Evolutionary conservation across 2,888 invertebrate genomes (phyloP), one percentile per base, ranked within the genome.

Genomic region (Cistogaster globosa): DNA sequence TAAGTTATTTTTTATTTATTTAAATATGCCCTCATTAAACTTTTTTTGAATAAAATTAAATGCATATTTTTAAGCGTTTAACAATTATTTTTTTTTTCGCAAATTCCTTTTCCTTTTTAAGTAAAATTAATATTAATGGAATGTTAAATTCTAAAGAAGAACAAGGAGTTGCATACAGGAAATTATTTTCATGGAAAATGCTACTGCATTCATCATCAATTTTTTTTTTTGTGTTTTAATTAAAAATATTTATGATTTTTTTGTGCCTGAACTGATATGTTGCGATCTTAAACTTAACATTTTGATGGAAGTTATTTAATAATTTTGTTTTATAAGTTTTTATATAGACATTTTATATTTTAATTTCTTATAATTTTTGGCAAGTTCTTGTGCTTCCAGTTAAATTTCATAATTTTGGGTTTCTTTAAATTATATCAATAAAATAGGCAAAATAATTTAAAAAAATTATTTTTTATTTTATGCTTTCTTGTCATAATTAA

Each of bases 371-470:
- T 53, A 9, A 32, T 58, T 84, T 84, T 84, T 86, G 82, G 82
- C 84, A 86, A 86, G 86, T 69, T 83, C 74, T 86, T 83, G 83
- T 83, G 86, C 83, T 83, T 83, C 75, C 26, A 45, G 69, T 82
- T 68, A 16, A 75, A 67, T 86, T 79, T 8, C 2, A 16, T 48
- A 48, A 48, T n/a, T n/a, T n/a, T n/a, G n/a, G n/a, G n/a, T n/a
- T n/a, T n/a, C n/a, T n/a, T n/a, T n/a, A n/a, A n/a, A n/a, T n/a
- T n/a, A n/a, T n/a, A n/a, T n/a, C n/a, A n/a, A n/a, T n/a, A n/a
- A n/a, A n/a, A n/a, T n/a, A n/a, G n/a, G n/a, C n/a, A n/a, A n/a
- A n/a, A n/a, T n/a, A n/a, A n/a, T 32, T 32, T 32, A 7, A 32
- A 0, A 32, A 32, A 32, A 32, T 14, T 1, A 53, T 53, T 18